These are phyloP conservation scores for Oxygymnocypris stewartii DNA, from an alignment of 2,113 vertebrate genomes.

Conservation along the genomic window DNA sequence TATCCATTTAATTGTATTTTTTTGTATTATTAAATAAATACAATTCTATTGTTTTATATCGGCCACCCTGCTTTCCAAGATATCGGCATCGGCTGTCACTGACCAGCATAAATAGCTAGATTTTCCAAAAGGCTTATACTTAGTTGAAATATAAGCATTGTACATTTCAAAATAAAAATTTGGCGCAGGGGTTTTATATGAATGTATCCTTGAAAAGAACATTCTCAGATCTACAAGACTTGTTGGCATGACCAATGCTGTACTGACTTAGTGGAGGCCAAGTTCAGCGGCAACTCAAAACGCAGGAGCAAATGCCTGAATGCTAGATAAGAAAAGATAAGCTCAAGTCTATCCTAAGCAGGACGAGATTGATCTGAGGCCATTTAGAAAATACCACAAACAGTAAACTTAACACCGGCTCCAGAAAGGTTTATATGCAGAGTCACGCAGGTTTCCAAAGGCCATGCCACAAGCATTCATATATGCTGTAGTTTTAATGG, in stretches of 20 bases:
- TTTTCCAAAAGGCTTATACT: no score
- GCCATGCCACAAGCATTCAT: constrained; percentile 37
- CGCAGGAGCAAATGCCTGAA: constrained; percentile 7
- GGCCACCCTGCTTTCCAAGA: no score
- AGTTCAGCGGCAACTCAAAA: constrained; percentile 8
- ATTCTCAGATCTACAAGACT: not conserved
- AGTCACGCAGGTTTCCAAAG: constrained; percentile 29
- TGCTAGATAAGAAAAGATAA: constrained; percentile 13
- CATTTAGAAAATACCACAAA: constrained; percentile 49
- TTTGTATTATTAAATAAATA: no score
- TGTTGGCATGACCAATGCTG: not conserved
- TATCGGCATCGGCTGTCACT: no score
- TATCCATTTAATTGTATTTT: no score
- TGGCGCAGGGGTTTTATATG: no score
- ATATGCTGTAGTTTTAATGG: constrained; percentile 28
- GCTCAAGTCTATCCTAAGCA: constrained; percentile 36
- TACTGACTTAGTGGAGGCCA: not conserved
- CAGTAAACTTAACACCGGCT: constrained; percentile 34
- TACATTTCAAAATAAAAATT: no score
- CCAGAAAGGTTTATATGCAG: constrained; percentile 42
- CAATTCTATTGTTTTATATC: no score
- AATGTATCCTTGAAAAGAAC: no score
- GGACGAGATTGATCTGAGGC: constrained; percentile 52
- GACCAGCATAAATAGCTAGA: no score
- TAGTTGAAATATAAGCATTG: no score